Base-by-base conservation (phyloP, 2,888 invertebrate species). In the Rhagonycha fulva region DNA sequence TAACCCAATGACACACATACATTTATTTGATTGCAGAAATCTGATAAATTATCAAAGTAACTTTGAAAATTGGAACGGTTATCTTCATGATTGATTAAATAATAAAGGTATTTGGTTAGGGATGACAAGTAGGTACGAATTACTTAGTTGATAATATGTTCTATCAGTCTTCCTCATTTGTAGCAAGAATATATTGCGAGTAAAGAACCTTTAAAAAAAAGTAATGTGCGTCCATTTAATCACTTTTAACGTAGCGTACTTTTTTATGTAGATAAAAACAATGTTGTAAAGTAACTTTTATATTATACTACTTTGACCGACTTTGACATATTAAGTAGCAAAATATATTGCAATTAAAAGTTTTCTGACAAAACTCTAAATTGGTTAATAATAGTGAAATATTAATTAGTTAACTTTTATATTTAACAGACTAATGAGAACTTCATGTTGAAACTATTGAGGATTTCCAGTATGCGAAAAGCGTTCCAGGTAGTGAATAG, bases 401-500 rank as follows among this genome's bases (percentile, higher is more conserved):
- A 47, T 47, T n/a, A 47, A 47, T 47, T 47, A 47, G 2, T 2
- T 47, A 47, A 47, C n/a, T 47, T 47, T 47, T 47, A 66, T 24
- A n/a, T 66, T 24, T 66, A 66, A 14, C 7, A 19, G n/a, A 66
- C 26, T 66, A 66, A 23, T 66, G 12, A 66, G 63, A 12, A n/a
- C 12, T 66, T 66, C 7, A n/a, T 66, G 63, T 23, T 24, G 9
- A 66, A 66, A 24, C 19, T 62, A 62, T 24, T 19, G 23, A 19
- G 19, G 4, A 19, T 11, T 12, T 24, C 67, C 67, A 70, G 70
- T 74, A 74, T 62, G 26, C 61, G 66, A 68, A 71, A 68, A 70
- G 63, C 62, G 71, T 67, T 63, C 71, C 74, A 77, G 76, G 76
- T 76, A 75, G 78, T 79, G 79, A 79, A 79, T 78, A 76, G 69